Percentiles rank a stretch among this genome's conserved stretches.
phyloP scores from a whole-genome alignment of 1,140 invertebrate species.

The Archegozetes longisetosus region DNA sequence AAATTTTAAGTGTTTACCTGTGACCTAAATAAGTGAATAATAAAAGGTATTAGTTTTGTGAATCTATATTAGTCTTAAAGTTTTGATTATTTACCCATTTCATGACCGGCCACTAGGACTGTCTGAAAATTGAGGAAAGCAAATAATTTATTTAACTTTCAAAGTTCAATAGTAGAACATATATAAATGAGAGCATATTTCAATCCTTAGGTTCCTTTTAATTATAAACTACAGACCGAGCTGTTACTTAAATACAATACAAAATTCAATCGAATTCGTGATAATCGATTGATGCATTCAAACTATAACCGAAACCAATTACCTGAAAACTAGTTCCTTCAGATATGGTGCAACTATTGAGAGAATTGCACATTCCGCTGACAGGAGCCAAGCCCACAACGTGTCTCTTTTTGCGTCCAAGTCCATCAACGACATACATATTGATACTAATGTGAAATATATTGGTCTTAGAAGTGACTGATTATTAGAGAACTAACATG shows the following conservation, averaged over 20 bases:
- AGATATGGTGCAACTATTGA: slow-evolving; percentile 45
- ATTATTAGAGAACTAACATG: background rate
- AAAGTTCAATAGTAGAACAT: background rate
- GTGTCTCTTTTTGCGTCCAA: slow-evolving; percentile 21
- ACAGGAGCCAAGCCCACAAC: slow-evolving; percentile 39
- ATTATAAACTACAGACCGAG: too few relatives aligned
- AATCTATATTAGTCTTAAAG: background rate
- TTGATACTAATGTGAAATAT: slow-evolving; percentile 20
- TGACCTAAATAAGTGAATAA: background rate
- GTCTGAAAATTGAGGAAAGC: slow-evolving; percentile 29
- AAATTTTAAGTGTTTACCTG: background rate
- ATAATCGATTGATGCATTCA: too few relatives aligned
- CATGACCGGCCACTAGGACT: slow-evolving; percentile 44
- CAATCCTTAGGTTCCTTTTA: too few relatives aligned
- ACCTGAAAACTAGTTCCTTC: slow-evolving; percentile 41
- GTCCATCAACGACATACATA: slow-evolving; percentile 23
- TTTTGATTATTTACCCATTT: slow-evolving; percentile 28
- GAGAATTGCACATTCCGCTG: slow-evolving; percentile 43
- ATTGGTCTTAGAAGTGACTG: background rate
- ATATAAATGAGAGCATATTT: background rate
- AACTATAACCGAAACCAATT: background rate
- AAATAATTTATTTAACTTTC: background rate
- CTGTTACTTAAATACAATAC: too few relatives aligned
- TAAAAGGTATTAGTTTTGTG: too few relatives aligned
- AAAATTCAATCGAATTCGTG: too few relatives aligned